These are phyloP conservation scores for Drosophila suzukii DNA, from an alignment of 1,140 invertebrate species.

Conservation along the genomic window DNA sequence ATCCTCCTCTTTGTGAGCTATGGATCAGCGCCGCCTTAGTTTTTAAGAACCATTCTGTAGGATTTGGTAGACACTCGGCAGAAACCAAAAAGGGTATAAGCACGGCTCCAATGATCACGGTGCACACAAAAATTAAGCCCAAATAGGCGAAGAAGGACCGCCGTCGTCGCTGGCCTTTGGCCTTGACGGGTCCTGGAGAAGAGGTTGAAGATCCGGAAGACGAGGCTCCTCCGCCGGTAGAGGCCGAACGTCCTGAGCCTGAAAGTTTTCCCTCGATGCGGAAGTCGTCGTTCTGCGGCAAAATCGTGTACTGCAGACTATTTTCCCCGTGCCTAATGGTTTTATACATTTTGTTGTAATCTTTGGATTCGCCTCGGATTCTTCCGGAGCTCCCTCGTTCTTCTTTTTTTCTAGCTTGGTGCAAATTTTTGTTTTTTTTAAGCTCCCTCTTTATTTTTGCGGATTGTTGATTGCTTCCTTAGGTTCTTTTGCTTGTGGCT, in stretches of 20 bases:
- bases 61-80: slow-evolving; percentile 78
- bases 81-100: slow-evolving; percentile 80
- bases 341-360: slow-evolving; percentile 88
- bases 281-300: slow-evolving; percentile 89
- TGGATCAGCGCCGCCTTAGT: slow-evolving; percentile 74
- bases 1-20: slow-evolving; percentile 23
- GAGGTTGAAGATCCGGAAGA: slow-evolving; percentile 28
- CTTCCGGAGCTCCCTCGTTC: neutral
- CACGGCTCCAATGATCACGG: slow-evolving; percentile 80
- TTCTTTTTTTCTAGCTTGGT: neutral
- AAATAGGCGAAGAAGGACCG: slow-evolving; percentile 81
- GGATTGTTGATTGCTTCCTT: neutral
- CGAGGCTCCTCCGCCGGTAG: slow-evolving; percentile 10
- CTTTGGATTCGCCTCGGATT: neutral
- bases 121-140: slow-evolving; percentile 79
- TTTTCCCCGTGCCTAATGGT: slow-evolving; percentile 90
- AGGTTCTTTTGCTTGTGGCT: neutral
- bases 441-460: slow-evolving; percentile 3
- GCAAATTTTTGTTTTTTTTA: neutral
- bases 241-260: slow-evolving; percentile 47
- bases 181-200: slow-evolving; percentile 25
- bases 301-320: slow-evolving; percentile 89
- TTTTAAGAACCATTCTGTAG: slow-evolving; percentile 84
- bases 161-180: slow-evolving; percentile 55
- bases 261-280: slow-evolving; percentile 86